phyloP scores from a whole-genome alignment of 2,797 vertebrate species.

The Gadopsis bispinosus region DNA sequence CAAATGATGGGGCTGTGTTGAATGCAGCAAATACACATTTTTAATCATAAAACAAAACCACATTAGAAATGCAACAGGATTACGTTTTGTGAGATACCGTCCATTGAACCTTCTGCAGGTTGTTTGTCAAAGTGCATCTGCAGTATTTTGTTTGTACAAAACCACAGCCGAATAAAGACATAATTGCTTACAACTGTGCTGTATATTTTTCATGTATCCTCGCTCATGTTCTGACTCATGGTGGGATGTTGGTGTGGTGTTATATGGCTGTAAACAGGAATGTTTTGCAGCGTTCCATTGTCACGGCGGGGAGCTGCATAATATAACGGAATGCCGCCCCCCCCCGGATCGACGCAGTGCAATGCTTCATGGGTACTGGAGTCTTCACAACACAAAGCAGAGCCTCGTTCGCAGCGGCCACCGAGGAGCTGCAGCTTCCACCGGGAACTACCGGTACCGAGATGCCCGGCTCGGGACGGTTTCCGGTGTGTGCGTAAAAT shows the following conservation, averaged over 20 bases:
- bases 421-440: constrained; percentile 29
- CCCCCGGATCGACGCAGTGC: constrained; percentile 51
- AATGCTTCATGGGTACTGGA: constrained; percentile 80
- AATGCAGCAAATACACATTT: not conserved
- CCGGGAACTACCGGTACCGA: constrained; percentile 84
- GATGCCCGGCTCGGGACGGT: constrained; percentile 64
- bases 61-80: not conserved
- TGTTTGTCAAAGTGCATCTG: not conserved
- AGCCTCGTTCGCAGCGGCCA: constrained; percentile 33
- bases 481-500: constrained; percentile 83
- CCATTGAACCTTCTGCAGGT: not conserved
- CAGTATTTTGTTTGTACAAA: not conserved
- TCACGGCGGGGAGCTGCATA: constrained; percentile 28
- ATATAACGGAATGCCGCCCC: constrained; percentile 51
- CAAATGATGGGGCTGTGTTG: not conserved
- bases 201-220: not conserved
- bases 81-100: not conserved
- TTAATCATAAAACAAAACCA: not conserved
- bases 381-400: constrained; percentile 61
- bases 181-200: no score
- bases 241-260: no score
- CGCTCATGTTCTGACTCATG: not conserved
- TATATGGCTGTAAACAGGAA: no score
- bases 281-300: not conserved
- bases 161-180: no score